Conservation (phyloP, 1,140 invertebrate species). For the Danaus plexippus region DNA sequence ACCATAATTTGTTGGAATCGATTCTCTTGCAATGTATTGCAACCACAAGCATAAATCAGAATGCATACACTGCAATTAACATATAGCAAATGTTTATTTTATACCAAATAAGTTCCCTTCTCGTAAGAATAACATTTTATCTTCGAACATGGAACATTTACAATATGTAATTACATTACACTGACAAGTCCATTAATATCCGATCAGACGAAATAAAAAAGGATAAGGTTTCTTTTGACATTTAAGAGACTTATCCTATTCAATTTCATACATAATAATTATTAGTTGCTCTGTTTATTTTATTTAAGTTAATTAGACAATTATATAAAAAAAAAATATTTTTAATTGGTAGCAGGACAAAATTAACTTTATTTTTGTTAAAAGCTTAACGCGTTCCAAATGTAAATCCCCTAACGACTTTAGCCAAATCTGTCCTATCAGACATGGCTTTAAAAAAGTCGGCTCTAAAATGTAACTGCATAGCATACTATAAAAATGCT, state of each 20-base stretch:
- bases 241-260: too few species aligned
- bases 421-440: slow-evolving; percentile 26
- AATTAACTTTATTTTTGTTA: slow-evolving; percentile 1
- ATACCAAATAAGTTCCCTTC: slow-evolving; percentile 41
- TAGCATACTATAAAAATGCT: slow-evolving; percentile 22
- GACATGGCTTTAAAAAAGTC: slow-evolving; percentile 23
- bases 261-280: too few species aligned
- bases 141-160: slow-evolving; percentile 50
- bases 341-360: not conserved
- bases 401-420: slow-evolving; percentile 22
- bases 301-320: too few species aligned
- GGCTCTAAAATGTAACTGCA: slow-evolving; percentile 22
- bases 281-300: too few species aligned
- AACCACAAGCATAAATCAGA: slow-evolving; percentile 22
- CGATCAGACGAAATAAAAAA: slow-evolving; percentile 26
- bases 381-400: slow-evolving; percentile 16
- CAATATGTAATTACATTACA: slow-evolving; percentile 65
- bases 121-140: slow-evolving; percentile 56
- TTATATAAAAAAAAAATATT: too few species aligned
- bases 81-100: slow-evolving; percentile 33
- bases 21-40: not conserved
- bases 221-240: slow-evolving; percentile 2
- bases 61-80: slow-evolving; percentile 46
- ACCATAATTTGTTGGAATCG: too few species aligned
- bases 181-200: slow-evolving; percentile 58